Evolutionary conservation across 2,888 invertebrate genomes (phyloP).

Genomic region (Tenthredo amoena): DNA sequence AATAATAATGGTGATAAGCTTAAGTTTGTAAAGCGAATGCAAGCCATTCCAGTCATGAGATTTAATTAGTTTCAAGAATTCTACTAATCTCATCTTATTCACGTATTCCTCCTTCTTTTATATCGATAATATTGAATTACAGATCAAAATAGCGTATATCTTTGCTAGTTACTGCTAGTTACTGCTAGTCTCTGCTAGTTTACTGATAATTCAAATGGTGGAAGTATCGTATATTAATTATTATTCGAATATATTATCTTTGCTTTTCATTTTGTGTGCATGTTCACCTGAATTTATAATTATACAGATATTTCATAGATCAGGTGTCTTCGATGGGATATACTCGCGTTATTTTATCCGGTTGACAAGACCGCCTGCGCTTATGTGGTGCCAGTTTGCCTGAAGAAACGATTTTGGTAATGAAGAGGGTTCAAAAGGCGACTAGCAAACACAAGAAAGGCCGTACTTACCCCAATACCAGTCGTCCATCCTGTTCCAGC

Average conservation of each 20-base stretch:
- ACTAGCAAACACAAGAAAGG: background rate
- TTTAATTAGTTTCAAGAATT: background rate
- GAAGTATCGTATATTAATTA: constrained; percentile 27
- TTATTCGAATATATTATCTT: background rate
- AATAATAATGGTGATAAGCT: background rate
- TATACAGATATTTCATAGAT: background rate
- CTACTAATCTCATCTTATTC: background rate
- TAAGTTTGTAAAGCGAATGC: background rate
- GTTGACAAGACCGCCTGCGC: constrained; percentile 70
- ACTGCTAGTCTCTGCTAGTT: no score
- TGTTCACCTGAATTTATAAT: background rate
- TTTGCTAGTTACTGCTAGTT: background rate
- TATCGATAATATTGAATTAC: constrained; percentile 3
- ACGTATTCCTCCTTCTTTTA: background rate
- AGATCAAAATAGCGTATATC: constrained; percentile 34
- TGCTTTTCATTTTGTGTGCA: background rate
- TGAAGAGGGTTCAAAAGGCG: background rate
- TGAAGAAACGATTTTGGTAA: constrained; percentile 57
- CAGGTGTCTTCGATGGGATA: background rate
- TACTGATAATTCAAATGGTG: background rate
- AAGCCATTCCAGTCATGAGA: background rate
- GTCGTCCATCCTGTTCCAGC: constrained; percentile 90
- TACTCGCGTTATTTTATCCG: constrained; percentile 61
- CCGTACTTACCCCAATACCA: constrained; percentile 81
- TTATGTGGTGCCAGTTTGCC: constrained; percentile 75